Conservation (phyloP, 1,140 invertebrate species). For the Euura saliciscinereae region DNA sequence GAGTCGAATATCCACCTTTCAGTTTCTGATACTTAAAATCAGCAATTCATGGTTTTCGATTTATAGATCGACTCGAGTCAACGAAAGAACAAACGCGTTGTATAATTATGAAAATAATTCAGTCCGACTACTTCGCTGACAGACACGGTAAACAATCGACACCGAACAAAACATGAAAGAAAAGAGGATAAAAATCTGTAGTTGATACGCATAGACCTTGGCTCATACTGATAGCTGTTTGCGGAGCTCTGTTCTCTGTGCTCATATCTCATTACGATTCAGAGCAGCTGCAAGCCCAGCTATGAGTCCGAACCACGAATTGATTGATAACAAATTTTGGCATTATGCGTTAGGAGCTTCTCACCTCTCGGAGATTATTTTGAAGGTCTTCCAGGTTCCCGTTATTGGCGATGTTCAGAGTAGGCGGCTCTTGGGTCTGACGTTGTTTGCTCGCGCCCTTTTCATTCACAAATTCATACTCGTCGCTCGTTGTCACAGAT, state of each 20-base stretch:
- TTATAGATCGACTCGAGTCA: no score
- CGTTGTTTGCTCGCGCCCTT: constrained; percentile 51
- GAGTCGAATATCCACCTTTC: no score
- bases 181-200: no score
- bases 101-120: no score
- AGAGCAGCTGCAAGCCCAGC: background rate
- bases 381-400: constrained; percentile 75
- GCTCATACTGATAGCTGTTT: background rate
- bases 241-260: background rate
- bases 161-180: no score
- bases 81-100: no score
- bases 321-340: background rate
- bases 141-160: no score
- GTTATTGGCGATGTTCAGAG: constrained; percentile 76
- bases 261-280: background rate
- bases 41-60: no score
- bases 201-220: no score
- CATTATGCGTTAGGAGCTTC: background rate
- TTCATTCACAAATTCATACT: constrained; percentile 78
- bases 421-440: constrained; percentile 63
- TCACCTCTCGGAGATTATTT: constrained; percentile 75
- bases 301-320: background rate
- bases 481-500: constrained; percentile 81
- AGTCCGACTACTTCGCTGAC: no score
- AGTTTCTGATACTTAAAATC: no score